Percentiles rank a stretch among this genome's conserved stretches.
Conservation (phyloP, 2,113 vertebrate genomes). For the Blennius ocellaris region DNA sequence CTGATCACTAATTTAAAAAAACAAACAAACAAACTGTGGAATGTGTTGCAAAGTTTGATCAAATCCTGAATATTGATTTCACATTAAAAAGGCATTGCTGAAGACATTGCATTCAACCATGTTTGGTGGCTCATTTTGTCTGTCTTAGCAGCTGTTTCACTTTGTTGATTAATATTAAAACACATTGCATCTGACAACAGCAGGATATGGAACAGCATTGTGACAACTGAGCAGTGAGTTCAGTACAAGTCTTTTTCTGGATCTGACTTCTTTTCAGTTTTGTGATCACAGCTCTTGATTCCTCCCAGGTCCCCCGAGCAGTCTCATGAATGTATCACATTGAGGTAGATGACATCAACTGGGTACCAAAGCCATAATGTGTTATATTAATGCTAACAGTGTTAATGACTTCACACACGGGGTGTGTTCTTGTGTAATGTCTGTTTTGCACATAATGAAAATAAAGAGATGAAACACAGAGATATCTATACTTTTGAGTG, state of each 20-base stretch:
- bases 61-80: background rate
- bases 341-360: constrained; percentile 43
- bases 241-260: background rate
- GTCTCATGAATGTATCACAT: constrained; percentile 30
- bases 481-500: too few species aligned
- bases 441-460: too few species aligned
- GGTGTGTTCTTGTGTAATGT: too few species aligned
- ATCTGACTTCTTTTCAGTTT: constrained; percentile 19
- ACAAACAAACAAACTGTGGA: too few species aligned
- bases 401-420: too few species aligned
- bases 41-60: too few species aligned
- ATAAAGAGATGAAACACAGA: too few species aligned
- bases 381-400: too few species aligned
- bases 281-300: constrained; percentile 19
- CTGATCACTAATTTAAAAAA: too few species aligned
- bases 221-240: constrained; percentile 8
- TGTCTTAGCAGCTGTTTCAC: background rate
- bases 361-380: too few species aligned
- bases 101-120: background rate
- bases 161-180: background rate
- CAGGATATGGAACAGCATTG: background rate
- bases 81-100: constrained; percentile 7
- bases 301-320: constrained; percentile 18
- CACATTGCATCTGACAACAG: background rate
- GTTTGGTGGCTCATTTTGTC: constrained; percentile 1